Percentiles rank a stretch among this genome's conserved stretches.
phyloP scores from a whole-genome alignment of 2,888 invertebrate species.

The Ethmia dodecea region DNA sequence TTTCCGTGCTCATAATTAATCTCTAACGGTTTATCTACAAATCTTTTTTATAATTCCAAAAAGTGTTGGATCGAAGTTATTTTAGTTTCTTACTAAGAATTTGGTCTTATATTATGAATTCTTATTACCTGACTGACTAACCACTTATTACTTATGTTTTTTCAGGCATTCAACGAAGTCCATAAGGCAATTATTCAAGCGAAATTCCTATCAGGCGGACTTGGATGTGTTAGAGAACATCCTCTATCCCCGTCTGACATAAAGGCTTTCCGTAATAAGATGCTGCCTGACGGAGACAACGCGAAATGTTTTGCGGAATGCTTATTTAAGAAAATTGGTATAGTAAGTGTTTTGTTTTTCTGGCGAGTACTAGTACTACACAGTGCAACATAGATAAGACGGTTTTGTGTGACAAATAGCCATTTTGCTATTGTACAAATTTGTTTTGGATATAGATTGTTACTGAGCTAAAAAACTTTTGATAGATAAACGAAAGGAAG shows the following conservation, averaged over 20 bases:
- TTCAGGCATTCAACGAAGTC: constrained; percentile 34
- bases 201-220: constrained; percentile 32
- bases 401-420: too few relatives aligned
- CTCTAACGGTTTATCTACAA: too few relatives aligned
- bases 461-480: too few relatives aligned
- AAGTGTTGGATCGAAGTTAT: too few relatives aligned
- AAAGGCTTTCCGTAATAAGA: constrained; percentile 33
- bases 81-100: background rate
- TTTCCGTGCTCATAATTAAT: too few relatives aligned
- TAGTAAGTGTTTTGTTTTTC: constrained; percentile 39
- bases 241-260: constrained; percentile 41
- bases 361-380: too few relatives aligned
- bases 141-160: constrained; percentile 2
- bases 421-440: too few relatives aligned
- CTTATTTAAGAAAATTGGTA: constrained; percentile 42
- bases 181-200: constrained; percentile 37
- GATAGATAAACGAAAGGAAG: too few relatives aligned
- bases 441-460: too few relatives aligned
- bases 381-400: too few relatives aligned
- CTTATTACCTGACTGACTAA: background rate
- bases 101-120: too few relatives aligned
- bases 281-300: constrained; percentile 36
- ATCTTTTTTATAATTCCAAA: too few relatives aligned
- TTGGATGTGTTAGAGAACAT: constrained; percentile 38
- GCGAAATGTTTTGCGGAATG: constrained; percentile 47